These are phyloP conservation scores for Phataginus tetradactyla DNA, from an alignment of 2,797 vertebrate genomes.

Conservation along the genomic window DNA sequence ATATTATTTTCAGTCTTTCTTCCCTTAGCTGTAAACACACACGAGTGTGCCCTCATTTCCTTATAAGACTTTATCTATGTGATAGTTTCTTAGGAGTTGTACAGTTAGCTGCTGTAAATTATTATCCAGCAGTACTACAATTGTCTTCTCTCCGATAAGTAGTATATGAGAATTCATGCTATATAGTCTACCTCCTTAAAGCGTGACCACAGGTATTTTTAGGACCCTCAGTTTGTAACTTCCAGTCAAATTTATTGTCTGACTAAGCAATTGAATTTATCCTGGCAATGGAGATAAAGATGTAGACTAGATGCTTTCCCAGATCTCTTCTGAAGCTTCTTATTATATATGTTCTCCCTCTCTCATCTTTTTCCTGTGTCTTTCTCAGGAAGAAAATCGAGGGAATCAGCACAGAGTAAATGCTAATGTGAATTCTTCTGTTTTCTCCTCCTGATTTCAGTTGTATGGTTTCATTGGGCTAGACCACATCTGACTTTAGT, in stretches of 20 bases:
- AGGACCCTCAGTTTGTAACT: neutral
- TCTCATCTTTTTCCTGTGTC: neutral
- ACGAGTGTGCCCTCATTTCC: neutral
- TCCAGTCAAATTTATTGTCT: neutral
- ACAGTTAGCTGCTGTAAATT: neutral
- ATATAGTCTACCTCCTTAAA: neutral
- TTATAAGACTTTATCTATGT: neutral
- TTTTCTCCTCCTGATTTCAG: neutral
- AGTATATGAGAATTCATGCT: neutral
- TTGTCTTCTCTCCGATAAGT: neutral
- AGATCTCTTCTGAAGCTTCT: neutral
- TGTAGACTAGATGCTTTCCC: neutral
- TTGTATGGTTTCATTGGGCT: neutral
- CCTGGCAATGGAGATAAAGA: neutral
- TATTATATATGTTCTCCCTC: neutral
- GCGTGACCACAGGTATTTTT: neutral
- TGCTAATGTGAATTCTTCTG: neutral
- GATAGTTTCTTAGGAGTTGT: neutral
- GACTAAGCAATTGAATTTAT: neutral
- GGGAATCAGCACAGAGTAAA: neutral
- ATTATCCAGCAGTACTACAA: neutral
- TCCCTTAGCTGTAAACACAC: neutral
- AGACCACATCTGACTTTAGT: neutral
- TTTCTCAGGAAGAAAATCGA: neutral
- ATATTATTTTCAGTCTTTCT: neutral